Evolutionary conservation across 2,113 vertebrate genomes (phyloP).

Genomic region (Alethe diademata): DNA sequence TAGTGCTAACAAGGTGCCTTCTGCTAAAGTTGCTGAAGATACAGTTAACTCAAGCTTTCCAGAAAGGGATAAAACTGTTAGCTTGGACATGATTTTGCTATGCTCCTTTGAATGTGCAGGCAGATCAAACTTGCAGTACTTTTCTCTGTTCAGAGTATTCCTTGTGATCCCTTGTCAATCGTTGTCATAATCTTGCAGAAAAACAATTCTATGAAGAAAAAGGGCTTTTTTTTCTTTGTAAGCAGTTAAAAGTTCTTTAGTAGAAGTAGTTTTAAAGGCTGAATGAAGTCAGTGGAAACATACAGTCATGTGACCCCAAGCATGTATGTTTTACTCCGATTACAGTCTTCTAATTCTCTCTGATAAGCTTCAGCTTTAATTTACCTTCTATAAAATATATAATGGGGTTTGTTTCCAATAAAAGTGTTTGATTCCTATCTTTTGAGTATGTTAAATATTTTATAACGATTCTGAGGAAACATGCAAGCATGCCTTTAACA

Average conservation of each 20-base stretch:
- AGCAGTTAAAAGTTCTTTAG: neutral
- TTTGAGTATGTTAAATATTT: neutral
- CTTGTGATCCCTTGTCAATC: neutral
- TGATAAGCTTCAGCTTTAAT: neutral
- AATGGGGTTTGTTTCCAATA: accelerated
- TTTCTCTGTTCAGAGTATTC: neutral
- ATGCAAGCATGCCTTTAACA: accelerated
- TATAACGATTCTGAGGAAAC: neutral
- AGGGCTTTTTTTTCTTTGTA: neutral
- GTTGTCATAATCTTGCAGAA: neutral
- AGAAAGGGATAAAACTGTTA: neutral
- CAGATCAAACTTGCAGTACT: neutral
- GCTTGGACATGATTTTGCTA: neutral
- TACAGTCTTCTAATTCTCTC: neutral
- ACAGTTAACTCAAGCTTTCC: neutral
- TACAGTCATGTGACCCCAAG: neutral
- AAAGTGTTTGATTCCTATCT: neutral
- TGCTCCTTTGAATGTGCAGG: neutral
- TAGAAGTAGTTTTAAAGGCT: neutral
- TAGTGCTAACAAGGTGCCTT: neutral
- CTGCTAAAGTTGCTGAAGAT: neutral
- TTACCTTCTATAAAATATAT: neutral
- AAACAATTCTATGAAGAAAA: neutral
- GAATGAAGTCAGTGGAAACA: neutral
- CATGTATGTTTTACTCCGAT: accelerated